Evolutionary conservation across 2,888 invertebrate species (phyloP), one percentile per base, ranked within the genome.

Genomic region (Caenorhabditis angaria): DNA sequence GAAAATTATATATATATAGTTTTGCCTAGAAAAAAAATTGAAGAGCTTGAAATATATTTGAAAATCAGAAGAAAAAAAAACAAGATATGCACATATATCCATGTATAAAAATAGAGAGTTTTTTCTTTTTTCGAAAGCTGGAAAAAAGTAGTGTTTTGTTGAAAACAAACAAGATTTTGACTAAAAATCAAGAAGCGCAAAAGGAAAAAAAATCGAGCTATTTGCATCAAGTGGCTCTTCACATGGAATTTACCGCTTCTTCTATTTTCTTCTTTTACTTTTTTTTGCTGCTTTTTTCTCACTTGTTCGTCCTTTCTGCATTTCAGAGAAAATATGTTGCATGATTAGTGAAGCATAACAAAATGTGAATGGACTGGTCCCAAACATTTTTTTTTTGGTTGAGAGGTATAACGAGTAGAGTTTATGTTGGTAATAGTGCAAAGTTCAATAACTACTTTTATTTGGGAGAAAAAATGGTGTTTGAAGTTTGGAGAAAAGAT

Each of bases 111-210:
- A 41, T 41, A 41, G 10, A 41, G 18, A 41, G 41, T 41, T 41
- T 41, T 41, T 41, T 41, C 41, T 41, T 14, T 14, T 41, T 41
- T 41, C 18, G 41, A 41, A 41, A 18, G 14, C 41, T 12, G 14
- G 41, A 41, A 41, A 41, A 41, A 41, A 41, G 41, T 41, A 41
- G 41, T 41, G 10, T 41, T 41, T 41, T 41, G 41, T 41, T 41
- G 41, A 41, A 41, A 41, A 41, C 41, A 41, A 41, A 41, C 41
- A 41, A 41, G 41, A 41, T 41, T 41, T 41, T 41, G 41, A 41
- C 41, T 41, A 14, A 41, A 41, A 41, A 41, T 41, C 18, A 41
- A 41, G 41, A 41, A 41, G 10, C 41, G 41, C 41, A 41, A 18
- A 41, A 41, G 18, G 18, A 32, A 32, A 41, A 41, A 41, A 41